Conservation (phyloP, 2,113 vertebrate species). For the Vanacampus margaritifer region DNA sequence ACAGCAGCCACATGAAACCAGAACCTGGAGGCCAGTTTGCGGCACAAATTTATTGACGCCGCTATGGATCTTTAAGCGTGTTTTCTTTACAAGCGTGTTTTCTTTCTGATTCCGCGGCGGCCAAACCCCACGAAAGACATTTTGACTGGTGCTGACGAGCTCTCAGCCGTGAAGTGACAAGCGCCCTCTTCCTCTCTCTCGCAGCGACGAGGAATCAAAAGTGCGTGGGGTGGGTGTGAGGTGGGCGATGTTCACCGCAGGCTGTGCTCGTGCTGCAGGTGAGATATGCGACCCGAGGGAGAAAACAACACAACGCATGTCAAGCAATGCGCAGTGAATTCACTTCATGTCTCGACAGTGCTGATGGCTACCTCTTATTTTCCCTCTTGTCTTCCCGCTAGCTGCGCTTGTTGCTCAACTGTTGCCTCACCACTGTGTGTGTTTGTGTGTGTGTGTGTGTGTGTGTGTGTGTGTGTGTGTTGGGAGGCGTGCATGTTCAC, state of each 20-base stretch:
- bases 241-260: constrained; percentile 21
- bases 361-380: constrained; percentile 58
- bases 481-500: constrained; percentile 33
- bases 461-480: no score
- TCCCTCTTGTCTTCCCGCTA: constrained; percentile 41
- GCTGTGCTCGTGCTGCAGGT: background rate
- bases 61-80: background rate
- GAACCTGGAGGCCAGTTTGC: constrained; percentile 37
- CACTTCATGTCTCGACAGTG: constrained; percentile 48
- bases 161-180: constrained; percentile 13
- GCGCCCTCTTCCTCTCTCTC: constrained; percentile 1
- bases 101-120: background rate
- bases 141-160: background rate
- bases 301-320: constrained; percentile 7
- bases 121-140: background rate
- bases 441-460: constrained; percentile 7
- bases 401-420: constrained; percentile 46
- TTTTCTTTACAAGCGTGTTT: background rate
- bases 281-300: background rate
- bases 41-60: background rate
- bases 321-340: constrained; percentile 28
- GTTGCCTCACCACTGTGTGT: constrained; percentile 46
- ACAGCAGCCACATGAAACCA: constrained; percentile 44
- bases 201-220: constrained; percentile 1
- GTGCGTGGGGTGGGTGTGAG: background rate